Evolutionary conservation across 1,140 invertebrate species (phyloP).

Genomic region (Drosophila pseudoananassae): DNA sequence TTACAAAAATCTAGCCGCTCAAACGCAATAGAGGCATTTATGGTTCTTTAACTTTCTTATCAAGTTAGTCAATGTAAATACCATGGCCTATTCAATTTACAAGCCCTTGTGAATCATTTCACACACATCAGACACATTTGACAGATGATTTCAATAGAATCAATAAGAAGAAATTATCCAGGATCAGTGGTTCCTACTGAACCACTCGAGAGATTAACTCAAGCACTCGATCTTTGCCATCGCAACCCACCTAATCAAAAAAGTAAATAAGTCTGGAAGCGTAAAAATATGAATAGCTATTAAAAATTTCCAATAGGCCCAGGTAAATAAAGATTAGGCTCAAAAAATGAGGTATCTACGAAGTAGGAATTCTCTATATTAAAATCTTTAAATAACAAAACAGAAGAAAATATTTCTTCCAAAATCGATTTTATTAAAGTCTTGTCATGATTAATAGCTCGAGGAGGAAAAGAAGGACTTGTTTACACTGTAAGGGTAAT

Average conservation of each 20-base stretch:
- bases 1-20: neutral
- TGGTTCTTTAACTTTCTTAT: constrained; percentile 4
- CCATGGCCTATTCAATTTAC: neutral
- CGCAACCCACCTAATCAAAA: constrained; percentile 15
- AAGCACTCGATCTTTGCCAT: constrained; percentile 26
- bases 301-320: constrained; percentile 6
- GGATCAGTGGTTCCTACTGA: constrained; percentile 21
- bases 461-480: neutral
- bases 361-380: neutral
- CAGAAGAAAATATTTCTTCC: too few relatives aligned
- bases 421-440: too few relatives aligned
- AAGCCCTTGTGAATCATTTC: neutral
- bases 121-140: neutral
- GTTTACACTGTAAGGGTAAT: neutral
- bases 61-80: constrained; percentile 1
- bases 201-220: constrained; percentile 18
- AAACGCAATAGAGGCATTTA: neutral
- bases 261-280: constrained; percentile 14
- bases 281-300: constrained; percentile 13
- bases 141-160: neutral
- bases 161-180: constrained; percentile 11
- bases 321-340: constrained; percentile 26
- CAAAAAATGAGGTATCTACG: neutral
- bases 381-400: too few relatives aligned
- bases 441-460: neutral